Base-by-base conservation (phyloP, 2,888 invertebrate species). In the Callinectes sapidus region DNA sequence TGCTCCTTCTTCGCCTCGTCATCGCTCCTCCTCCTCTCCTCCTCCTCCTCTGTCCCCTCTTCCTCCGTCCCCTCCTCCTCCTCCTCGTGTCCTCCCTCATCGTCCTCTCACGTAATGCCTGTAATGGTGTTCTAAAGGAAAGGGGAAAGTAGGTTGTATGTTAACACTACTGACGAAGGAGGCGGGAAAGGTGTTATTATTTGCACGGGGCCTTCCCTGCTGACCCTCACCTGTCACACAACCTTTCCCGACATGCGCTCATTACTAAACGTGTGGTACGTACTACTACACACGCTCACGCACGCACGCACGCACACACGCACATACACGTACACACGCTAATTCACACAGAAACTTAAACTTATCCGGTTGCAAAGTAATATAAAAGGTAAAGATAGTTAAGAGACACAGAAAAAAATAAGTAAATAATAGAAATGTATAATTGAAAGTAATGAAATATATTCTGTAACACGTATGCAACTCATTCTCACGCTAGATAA, bases 21-120 rank as follows among this genome's bases (percentile, higher is more conserved):
- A 35, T 81, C 81, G 35, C 13, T 28, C 71, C 71, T 77, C 71
- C 71, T n/a, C 28, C 71, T 77, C 81, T 71, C 81, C 81, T 81
- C 28, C 71, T 77, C 71, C 71, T n/a, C 28, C 71, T 77, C 71
- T 10, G 6, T 6, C 71, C 28, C 10, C 71, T n/a, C 71, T 32
- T 77, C 71, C 35, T 81, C 81, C 32, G 35, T 35, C 35, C 16
- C 81, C 81, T 81, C 35, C 81, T 81, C 35, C 81, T 35, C 35
- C 81, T 81, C 81, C 81, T 81, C 81, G 81, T 81, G 81, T 81
- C 81, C 81, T 81, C 81, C 35, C 81, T 81, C 81, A 81, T 81
- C 81, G 32, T 81, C 81, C 81, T 35, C 81, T 81, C 81, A 81
- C 81, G 81, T 81, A 35, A 81, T 32, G 35, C 81, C 81, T 81